Base-by-base conservation (phyloP, 2,113 vertebrate species). In the Martes martes region DNA sequence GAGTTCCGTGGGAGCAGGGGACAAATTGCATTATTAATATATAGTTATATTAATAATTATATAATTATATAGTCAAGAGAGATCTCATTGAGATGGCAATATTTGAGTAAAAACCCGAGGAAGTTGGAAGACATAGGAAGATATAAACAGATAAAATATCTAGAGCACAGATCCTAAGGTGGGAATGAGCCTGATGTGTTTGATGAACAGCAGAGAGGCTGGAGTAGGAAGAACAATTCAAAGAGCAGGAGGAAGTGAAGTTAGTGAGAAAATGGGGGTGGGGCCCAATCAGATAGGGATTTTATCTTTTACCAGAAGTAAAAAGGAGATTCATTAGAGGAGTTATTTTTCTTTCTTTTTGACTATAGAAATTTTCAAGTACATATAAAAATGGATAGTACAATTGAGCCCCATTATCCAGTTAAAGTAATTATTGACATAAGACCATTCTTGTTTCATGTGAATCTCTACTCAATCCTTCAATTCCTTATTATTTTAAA, bases 291-390 rank as follows among this genome's bases (percentile, higher is more conserved):
- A 50, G 24, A 31, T 9, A 3, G 19, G 36, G 7, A 65, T 57
- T 50, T 91, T 39, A 39, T 19, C 23, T 94, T 94, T 74, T 39
- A 73, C 7, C 45, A 28, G 31, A n/a, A 90, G 26, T 71, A 42
- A 45, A 79, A 86, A 81, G 24, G 14, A 47, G 24, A 65, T n/a
- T 59, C 33, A n/a, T 50, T 59, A 42, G 47, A 74, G n/a, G n/a
- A 7, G 24, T 74, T 91, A 55, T 21, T 42, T 85, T 94, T 78
- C 47, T 83, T 89, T 96, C 63, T 31, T 86, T 65, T 79, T 61
- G 33, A 45, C 71, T 73, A 80, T 4, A 45, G 61, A 80, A n/a
- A 80, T 14, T 93, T 39, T 52, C 69, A 79, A 78, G 39, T 10
- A 73, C 14, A 11, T 81, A 16, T 13, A 28, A 89, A 59, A 67